These are phyloP conservation scores for Gryllus bimaculatus DNA, from an alignment of 1,140 invertebrate species.

Conservation along the genomic window DNA sequence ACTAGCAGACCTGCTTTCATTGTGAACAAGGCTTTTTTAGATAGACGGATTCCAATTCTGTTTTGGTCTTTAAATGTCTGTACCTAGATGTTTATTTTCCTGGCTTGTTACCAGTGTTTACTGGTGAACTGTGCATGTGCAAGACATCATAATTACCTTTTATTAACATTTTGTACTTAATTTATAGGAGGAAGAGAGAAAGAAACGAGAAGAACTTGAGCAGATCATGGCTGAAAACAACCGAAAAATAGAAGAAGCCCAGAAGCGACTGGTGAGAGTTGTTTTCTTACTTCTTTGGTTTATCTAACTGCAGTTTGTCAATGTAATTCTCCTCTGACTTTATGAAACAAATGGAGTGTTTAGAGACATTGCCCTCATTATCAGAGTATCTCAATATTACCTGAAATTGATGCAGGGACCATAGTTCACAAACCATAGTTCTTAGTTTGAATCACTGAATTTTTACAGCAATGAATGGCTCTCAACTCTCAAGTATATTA, in stretches of 20 bases:
- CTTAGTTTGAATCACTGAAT: too few species aligned
- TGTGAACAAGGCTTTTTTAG: background rate
- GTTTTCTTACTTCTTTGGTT: slow-evolving; percentile 5
- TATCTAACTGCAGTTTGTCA: background rate
- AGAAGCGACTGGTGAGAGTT: slow-evolving; percentile 80
- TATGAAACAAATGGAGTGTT: background rate
- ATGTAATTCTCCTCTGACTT: slow-evolving; percentile 19
- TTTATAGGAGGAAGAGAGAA: slow-evolving; percentile 89
- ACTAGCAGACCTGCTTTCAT: background rate
- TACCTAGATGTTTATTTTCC: background rate
- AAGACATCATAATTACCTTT: background rate
- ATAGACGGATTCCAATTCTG: background rate
- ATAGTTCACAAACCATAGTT: too few species aligned
- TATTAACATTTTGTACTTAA: slow-evolving; percentile 30
- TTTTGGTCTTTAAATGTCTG: background rate
- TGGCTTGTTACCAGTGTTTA: background rate
- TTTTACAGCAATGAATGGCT: too few species aligned
- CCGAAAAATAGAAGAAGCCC: slow-evolving; percentile 92
- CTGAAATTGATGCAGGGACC: too few species aligned
- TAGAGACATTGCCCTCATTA: background rate
- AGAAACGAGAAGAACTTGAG: slow-evolving; percentile 89
- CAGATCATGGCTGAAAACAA: slow-evolving; percentile 96
- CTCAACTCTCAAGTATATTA: too few species aligned
- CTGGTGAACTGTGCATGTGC: slow-evolving; percentile 11
- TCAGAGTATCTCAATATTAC: too few species aligned